A percentile compares a stretch with the other conserved stretches of the same genome.
Conservation (phyloP, 92 coral and sea anemone genomes). For the Isaurus tuberculatus region DNA sequence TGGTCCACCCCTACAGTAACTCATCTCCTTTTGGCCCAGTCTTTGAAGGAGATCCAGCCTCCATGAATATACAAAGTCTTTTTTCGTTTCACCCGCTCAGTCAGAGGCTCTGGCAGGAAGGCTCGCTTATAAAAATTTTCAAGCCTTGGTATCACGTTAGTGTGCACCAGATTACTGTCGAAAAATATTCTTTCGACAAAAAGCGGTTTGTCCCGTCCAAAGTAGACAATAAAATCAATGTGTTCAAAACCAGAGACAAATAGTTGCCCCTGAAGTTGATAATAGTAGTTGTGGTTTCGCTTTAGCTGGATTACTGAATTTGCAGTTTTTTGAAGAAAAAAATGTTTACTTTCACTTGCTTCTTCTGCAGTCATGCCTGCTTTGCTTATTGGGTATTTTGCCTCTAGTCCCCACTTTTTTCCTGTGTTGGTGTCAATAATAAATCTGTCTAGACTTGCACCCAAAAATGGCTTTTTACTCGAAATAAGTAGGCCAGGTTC, state of each 20-base stretch:
- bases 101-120: constrained; percentile 11
- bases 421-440: constrained; percentile 41
- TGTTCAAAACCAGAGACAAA: not conserved
- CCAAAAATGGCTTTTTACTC: constrained; percentile 45
- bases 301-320: constrained; percentile 16
- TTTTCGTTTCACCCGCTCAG: constrained; percentile 25
- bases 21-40: constrained; percentile 1
- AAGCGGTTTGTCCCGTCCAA: constrained; percentile 22
- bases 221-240: constrained; percentile 19
- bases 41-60: not conserved
- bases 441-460: constrained; percentile 51
- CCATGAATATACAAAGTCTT: not conserved
- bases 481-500: constrained; percentile 65
- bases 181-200: constrained; percentile 30
- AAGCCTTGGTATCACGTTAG: constrained; percentile 13
- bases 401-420: constrained; percentile 64
- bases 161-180: constrained; percentile 16
- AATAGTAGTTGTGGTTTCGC: constrained; percentile 26
- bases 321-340: constrained; percentile 26
- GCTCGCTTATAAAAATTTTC: constrained; percentile 11
- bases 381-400: constrained; percentile 64
- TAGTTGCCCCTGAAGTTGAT: constrained; percentile 30
- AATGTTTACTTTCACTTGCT: constrained; percentile 44
- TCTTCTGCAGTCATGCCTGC: constrained; percentile 65
- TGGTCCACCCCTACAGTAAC: not conserved